Base-by-base conservation (phyloP, 2,888 invertebrate genomes). In the Macrosiphum euphorbiae region DNA sequence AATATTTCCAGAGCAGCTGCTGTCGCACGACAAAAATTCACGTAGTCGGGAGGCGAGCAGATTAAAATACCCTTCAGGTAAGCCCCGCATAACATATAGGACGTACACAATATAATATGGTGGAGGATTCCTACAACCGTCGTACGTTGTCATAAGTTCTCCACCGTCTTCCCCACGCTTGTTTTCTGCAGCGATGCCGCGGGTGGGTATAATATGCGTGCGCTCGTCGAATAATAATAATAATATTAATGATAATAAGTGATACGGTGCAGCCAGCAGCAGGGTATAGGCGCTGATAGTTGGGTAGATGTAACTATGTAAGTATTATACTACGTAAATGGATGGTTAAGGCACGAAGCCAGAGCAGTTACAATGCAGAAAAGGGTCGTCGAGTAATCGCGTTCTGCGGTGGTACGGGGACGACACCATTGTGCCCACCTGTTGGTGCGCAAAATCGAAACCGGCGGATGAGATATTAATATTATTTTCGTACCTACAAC, bases 361-460 rank as follows among this genome's bases (percentile, higher is more conserved):
- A 78, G 20, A 58, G 8, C 26, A 26, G 26, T 26, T 26, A 58
- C 7, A 58, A 26, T 1, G 78, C 89, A 35, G 26, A 44, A 88
- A 92, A 44, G 92, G 92, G 67, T 85, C 85, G 58, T 28, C 85
- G 86, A 16, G 67, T 92, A 92, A 88, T 89, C 92, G 88, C 78
- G 35, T 92, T 89, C 90, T 28, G 26, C 26, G 13, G 24, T 50
- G 55, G 16, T n/a, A 7, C 28, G 86, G 44, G 8, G 20, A 7
- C 20, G 86, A 86, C 58, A 58, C 55, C 52, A 94, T 94, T 90
- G 90, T 94, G 24, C 24, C 50, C 93, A 90, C 93, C 93, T 93
- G 93, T 93, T 90, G 93, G 93, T 93, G 93, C 93, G 93, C 93
- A 47, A 93, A 93, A 93, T 93, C 88, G 55, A 93, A 35, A 90